Evolutionary conservation across 2,888 invertebrate genomes (phyloP).

Genomic region (Coremacera marginata): DNA sequence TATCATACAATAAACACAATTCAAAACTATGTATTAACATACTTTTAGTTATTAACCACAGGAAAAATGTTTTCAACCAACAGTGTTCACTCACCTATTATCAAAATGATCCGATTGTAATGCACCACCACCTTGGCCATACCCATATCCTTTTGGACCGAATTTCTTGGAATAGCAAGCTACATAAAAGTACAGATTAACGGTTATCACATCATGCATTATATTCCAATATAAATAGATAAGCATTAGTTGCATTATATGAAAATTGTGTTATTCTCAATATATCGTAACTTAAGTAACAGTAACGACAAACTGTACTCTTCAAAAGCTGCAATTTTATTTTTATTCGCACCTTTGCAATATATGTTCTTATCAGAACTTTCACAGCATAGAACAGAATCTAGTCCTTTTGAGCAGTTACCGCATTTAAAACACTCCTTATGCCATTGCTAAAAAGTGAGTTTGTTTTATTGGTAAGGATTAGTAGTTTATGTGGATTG

Average conservation of each 20-base stretch:
- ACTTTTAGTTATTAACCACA: background rate
- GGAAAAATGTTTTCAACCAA: background rate
- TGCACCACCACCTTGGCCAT: conserved; percentile 95
- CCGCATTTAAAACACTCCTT: conserved; percentile 95
- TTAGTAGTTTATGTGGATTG: no score
- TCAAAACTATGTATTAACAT: background rate
- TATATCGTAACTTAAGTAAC: no score
- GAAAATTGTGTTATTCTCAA: background rate
- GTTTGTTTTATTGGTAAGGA: background rate
- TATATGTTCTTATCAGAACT: conserved; percentile 96
- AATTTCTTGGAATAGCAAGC: conserved; percentile 97
- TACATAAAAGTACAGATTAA: conserved; percentile 58
- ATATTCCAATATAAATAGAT: background rate
- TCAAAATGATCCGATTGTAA: conserved; percentile 89
- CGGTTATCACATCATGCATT: background rate
- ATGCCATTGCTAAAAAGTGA: conserved; percentile 75
- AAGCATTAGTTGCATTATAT: background rate
- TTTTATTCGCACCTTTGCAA: conserved; percentile 82
- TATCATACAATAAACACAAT: background rate
- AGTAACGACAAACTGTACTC: no score
- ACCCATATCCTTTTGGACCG: conserved; percentile 97
- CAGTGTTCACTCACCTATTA: conserved; percentile 70
- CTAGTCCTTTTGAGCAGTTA: conserved; percentile 87
- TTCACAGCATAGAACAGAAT: conserved; percentile 92
- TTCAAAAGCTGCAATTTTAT: no score